Base-by-base conservation (phyloP, 1,140 invertebrate species). In the Drosophila hydei region DNA sequence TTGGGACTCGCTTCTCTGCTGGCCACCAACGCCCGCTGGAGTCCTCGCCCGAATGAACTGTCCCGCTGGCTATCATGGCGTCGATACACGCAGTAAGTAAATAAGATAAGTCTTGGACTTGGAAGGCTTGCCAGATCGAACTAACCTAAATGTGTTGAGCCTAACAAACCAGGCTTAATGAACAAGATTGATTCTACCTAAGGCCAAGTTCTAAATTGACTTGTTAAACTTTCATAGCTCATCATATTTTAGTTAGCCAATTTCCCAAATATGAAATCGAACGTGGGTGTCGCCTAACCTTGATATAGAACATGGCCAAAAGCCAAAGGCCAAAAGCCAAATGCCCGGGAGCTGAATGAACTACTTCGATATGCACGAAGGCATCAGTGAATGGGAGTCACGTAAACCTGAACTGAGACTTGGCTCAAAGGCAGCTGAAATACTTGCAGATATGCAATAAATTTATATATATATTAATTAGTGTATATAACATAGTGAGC, bases 1-100 rank as follows among this genome's bases (percentile, higher is more conserved):
- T 5, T 96, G 94, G 93, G 96, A 97, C 90, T 93, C 92, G 7
- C 93, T 95, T 54, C 92, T 96, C 3, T 97, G 96, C 81, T 97
- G 96, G 96, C 95, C 95, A 6, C 94, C 95, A 1, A 95, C 95
- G 6, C 93, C 92, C 65, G 94, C 94, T 3, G 94, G 94, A 2
- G 92, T 93, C 1, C 92, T 93, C 1, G 93, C 93, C 8, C 93
- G 91, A 36, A 93, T 95, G 78, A 93, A 93, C 75, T 97, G 96
- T 91, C 96, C 96, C 1, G 68, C 73, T 11, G 91, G 93, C 7
- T 93, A 93, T 38, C 95, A 94, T 64, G 96, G 96, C 45, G 92
- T 95, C 50, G 94, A 96, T 79, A 93, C 94, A 11, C 94, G 93
- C 64, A 96, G 96, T 97, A 93, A 95, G 95, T 94, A 70, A 33